Evolutionary conservation across 1,140 invertebrate genomes (phyloP), one percentile per base, ranked within the genome.

Genomic region (Aphelinus atriplicis): DNA sequence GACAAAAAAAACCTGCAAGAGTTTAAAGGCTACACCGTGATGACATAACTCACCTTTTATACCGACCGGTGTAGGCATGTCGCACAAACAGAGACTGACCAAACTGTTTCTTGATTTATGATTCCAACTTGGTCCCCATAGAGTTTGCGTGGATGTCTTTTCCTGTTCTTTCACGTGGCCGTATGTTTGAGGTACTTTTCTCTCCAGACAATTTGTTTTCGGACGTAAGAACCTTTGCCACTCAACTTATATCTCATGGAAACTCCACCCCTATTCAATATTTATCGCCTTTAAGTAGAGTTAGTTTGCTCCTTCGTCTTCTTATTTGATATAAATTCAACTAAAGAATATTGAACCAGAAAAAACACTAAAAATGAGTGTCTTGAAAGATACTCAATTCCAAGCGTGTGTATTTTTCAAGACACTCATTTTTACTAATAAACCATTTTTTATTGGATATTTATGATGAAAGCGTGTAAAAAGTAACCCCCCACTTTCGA

Each of bases 11-110:
- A 60, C 5, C 57, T 53, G 7, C 26, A 60, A 60, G 64, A 46
- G 64, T 5, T 56, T 57, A 3, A 43, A 57, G 55, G n/a, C 26
- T 72, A 71, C 67, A 77, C 68, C 69, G 76, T 75, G 72, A 78
- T 62, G 45, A 72, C 60, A 78, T 78, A 78, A 78, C 75, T 78
- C 78, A 78, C 58, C 65, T 75, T 76, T 72, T 71, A 63, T 64
- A 60, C 68, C 60, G 61, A 61, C 45, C 47, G 10, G 43, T 66
- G 42, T 43, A 53, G 64, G 64, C 10, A 50, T 53, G 9, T 53
- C 26, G 9, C 51, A 60, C 3, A 60, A n/a, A 60, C 3, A n/a
- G n/a, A 56, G 65, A 68, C 4, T 66, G 55, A 68, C 65, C 65
- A 9, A 45, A 57, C 53, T 43, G 53, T 68, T 46, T 46, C 46